These are phyloP conservation scores for Gymnocypris eckloni DNA, from an alignment of 2,797 vertebrate species.

Conservation along the genomic window DNA sequence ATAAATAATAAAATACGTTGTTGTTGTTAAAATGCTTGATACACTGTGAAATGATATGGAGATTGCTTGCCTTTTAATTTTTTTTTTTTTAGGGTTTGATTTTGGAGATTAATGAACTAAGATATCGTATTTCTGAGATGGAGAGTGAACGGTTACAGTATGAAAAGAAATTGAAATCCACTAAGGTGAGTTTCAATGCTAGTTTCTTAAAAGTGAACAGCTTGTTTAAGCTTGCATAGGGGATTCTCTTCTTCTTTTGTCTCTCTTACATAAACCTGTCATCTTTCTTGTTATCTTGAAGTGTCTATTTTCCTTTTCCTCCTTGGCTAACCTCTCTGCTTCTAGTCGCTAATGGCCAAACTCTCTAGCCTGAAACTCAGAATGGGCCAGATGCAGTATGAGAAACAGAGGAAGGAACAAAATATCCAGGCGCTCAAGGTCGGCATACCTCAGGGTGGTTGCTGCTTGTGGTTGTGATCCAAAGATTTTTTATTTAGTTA, in stretches of 20 bases:
- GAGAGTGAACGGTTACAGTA: slow-evolving; percentile 91
- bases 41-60: background rate
- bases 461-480: slow-evolving; percentile 67
- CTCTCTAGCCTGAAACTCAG: slow-evolving; percentile 99
- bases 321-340: slow-evolving; percentile 79
- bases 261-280: slow-evolving; percentile 35
- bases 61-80: background rate
- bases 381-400: slow-evolving; percentile 98
- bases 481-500: slow-evolving; percentile 64
- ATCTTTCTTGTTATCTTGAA: slow-evolving; percentile 42
- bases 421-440: slow-evolving; percentile 92
- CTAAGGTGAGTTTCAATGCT: slow-evolving; percentile 84
- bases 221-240: background rate
- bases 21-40: background rate
- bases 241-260: slow-evolving; percentile 24
- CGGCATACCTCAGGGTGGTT: slow-evolving; percentile 75
- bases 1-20: background rate
- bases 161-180: slow-evolving; percentile 95
- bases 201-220: background rate
- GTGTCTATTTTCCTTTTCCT: slow-evolving; percentile 74
- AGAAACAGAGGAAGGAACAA: slow-evolving; percentile 95
- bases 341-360: slow-evolving; percentile 97
- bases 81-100: slow-evolving; percentile 83
- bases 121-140: slow-evolving; percentile 90
- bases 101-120: slow-evolving; percentile 91